Evolutionary conservation across 1,140 invertebrate species (phyloP).

Genomic region (Scylla paramamosain): DNA sequence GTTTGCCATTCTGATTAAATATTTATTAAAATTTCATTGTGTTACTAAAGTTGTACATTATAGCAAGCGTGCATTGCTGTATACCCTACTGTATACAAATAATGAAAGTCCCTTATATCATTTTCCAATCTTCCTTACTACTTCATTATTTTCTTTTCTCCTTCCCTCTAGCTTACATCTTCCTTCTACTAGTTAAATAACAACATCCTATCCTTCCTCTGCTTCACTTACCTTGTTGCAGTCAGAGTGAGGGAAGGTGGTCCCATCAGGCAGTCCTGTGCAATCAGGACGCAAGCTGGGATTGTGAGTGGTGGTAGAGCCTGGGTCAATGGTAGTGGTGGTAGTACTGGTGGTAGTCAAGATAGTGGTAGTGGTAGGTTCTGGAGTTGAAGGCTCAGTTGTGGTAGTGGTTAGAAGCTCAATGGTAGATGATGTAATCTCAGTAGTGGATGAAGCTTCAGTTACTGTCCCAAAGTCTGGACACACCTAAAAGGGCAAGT

Average conservation of each 20-base stretch:
- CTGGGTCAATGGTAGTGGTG: not conserved
- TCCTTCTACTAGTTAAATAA: too few species aligned
- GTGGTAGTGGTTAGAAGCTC: not conserved
- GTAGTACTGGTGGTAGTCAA: not conserved
- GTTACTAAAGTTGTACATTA: too few species aligned
- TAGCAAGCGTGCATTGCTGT: too few species aligned
- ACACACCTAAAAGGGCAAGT: too few species aligned
- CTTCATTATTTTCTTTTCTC: too few species aligned
- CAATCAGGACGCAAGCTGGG: slow-evolving; percentile 28
- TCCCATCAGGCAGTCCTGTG: not conserved
- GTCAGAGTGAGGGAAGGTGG: slow-evolving; percentile 50
- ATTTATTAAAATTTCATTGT: too few species aligned
- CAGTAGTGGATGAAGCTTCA: not conserved
- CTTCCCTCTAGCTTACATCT: not conserved
- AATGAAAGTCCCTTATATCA: too few species aligned
- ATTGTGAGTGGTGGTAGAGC: slow-evolving; percentile 9
- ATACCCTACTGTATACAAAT: too few species aligned
- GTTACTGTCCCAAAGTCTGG: not conserved
- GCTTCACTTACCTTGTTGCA: slow-evolving; percentile 63
- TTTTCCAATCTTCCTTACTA: too few species aligned
- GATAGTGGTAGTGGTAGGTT: not conserved
- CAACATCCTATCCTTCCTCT: not conserved
- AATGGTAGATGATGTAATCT: not conserved
- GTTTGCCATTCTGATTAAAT: too few species aligned
- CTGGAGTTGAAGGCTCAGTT: not conserved